phyloP scores from a whole-genome alignment of 2,113 vertebrate genomes.

The Alethe diademata region DNA sequence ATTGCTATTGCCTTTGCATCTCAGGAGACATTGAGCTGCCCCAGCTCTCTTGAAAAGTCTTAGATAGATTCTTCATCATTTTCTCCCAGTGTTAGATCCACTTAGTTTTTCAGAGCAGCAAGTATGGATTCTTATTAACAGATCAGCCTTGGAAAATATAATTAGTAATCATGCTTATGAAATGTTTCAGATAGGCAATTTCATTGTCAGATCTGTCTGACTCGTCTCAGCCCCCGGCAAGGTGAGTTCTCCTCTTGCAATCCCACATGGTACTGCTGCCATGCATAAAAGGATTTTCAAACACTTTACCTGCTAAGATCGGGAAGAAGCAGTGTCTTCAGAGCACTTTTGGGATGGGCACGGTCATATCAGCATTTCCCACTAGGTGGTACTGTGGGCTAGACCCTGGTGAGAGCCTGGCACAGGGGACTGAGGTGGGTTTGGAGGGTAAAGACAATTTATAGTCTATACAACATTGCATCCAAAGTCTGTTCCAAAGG shows the following conservation, averaged over 20 bases:
- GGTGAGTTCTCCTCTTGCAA: not conserved
- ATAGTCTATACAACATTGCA: not conserved
- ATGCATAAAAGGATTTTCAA: not conserved
- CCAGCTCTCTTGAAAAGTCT: not conserved
- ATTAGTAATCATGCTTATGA: not conserved
- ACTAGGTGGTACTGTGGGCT: constrained; percentile 56
- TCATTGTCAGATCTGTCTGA: not conserved
- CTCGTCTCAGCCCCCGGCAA: not conserved
- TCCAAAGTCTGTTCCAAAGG: not conserved
- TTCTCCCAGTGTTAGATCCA: not conserved
- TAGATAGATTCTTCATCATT: not conserved
- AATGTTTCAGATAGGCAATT: not conserved
- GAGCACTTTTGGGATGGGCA: not conserved
- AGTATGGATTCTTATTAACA: not conserved
- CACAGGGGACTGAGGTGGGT: rapidly evolving
- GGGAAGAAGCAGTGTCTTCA: not conserved
- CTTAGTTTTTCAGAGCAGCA: not conserved
- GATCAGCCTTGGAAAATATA: not conserved
- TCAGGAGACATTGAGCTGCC: not conserved
- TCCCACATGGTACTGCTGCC: not conserved
- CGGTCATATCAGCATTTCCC: not conserved
- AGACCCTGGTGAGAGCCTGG: not conserved
- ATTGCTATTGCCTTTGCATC: not conserved
- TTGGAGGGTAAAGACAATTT: not conserved
- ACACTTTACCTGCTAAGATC: not conserved